Evolutionary conservation across 2,797 vertebrate species (phyloP).

Genomic region (Carcharodon carcharias): DNA sequence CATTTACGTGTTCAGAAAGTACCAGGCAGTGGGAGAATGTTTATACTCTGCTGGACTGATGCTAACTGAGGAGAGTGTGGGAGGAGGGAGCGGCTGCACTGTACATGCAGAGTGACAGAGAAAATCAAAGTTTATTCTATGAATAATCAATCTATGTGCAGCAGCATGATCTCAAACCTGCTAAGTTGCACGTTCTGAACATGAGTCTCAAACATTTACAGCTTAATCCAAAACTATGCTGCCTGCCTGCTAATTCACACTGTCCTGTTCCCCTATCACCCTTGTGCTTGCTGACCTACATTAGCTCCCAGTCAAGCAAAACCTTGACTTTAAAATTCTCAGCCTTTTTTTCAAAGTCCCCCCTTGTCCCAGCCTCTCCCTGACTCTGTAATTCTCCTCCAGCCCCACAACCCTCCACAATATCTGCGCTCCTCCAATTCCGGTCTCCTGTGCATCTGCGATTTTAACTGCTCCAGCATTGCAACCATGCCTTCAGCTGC

Average conservation of each 20-base stretch:
- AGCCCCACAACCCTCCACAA: not conserved
- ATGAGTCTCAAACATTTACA: not conserved
- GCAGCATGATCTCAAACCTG: not conserved
- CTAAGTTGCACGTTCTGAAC: not conserved
- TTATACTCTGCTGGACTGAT: not conserved
- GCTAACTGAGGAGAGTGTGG: not conserved
- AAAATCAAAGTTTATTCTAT: not conserved
- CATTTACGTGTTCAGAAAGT: not conserved
- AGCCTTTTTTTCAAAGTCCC: not conserved
- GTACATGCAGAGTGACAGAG: not conserved
- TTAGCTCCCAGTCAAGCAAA: not conserved
- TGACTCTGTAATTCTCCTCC: not conserved
- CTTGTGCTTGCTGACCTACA: not conserved
- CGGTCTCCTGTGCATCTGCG: no score
- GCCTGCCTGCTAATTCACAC: not conserved
- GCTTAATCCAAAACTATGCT: not conserved
- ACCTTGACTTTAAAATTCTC: not conserved
- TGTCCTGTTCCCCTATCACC: no score
- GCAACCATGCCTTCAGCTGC: no score
- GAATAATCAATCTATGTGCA: not conserved
- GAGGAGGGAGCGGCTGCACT: not conserved
- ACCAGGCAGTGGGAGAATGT: not conserved
- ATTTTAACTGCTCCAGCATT: no score
- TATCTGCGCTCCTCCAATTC: no score
- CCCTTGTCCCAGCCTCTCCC: no score